These are phyloP conservation scores for Toxonevra muliebris DNA, from an alignment of 2,888 invertebrate genomes.

Conservation along the genomic window DNA sequence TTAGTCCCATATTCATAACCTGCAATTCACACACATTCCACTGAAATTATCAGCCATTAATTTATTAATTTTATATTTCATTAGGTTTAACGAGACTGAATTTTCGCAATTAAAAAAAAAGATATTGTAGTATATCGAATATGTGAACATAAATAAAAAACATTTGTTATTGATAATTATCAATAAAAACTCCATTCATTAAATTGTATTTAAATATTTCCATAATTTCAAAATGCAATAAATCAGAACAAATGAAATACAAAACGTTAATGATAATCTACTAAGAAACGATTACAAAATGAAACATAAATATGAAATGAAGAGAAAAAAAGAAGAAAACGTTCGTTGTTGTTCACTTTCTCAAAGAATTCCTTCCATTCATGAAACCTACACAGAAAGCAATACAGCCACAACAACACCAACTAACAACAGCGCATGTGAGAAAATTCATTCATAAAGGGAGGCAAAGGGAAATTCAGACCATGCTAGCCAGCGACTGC, in stretches of 20 bases:
- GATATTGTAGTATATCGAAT: no score
- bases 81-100: no score
- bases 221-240: background rate
- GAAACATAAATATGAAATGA: no score
- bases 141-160: no score
- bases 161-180: no score
- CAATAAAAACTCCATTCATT: no score
- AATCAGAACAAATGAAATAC: background rate
- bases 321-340: no score
- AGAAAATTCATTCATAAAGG: slow-evolving; percentile 52
- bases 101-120: no score
- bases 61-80: no score
- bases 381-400: slow-evolving; percentile 36
- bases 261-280: background rate
- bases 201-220: background rate
- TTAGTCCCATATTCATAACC: no score
- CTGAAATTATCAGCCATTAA: no score
- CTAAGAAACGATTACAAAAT: background rate
- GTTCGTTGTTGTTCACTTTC: slow-evolving; percentile 15
- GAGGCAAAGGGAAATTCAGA: slow-evolving; percentile 32
- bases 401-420: background rate
- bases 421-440: slow-evolving; percentile 20
- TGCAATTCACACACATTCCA: no score
- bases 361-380: slow-evolving; percentile 33
- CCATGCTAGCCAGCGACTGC: slow-evolving; percentile 17